Evolutionary conservation across 2,797 vertebrate genomes (phyloP), one percentile per base, ranked within the genome.

Genomic region (Catharus ustulatus): DNA sequence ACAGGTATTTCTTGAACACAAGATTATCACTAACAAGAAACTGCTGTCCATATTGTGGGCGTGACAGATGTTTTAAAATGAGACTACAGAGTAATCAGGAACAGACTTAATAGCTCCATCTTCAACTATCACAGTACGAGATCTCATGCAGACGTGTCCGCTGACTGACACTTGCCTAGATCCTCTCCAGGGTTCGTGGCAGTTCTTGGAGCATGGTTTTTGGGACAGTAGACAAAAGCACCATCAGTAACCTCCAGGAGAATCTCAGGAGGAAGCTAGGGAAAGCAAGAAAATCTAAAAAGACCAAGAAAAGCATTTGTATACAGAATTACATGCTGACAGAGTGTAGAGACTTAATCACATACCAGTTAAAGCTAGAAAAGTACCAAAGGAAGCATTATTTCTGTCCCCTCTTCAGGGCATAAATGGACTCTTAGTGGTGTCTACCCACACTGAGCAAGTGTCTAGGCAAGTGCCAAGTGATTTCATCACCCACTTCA

Each of bases 1-100:
- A 93, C 87, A 94, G 59, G 87, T 92, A 93, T 82, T 96, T 93
- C 96, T 76, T 89, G 89, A 93, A 87, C 74, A 77, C 30, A 82
- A 84, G 38, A 43, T 87, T 66, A 90, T 84, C 61, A 24, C 20
- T 54, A 91, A 52, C 36, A 88, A 88, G 91, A 86, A 91, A 84
- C 34, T 76, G 69, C 81, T 94, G 64, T 83, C 14, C 68, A 23
- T 52, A 61, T 13, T 87, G 73, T 83, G 46, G 85, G 91, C 11
- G 91, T 57, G 64, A 91, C 63, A 73, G 29, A 73, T 69, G 49
- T 77, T 93, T 63, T 87, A 81, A 91, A 94, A 81, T 30, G 80
- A 81, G 73, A 84, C 43, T 81, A 79, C 24, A 81, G 87, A 86
- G 79, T 69, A 84, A 94, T 82, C 48, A 87, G 71, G 81, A 94